Evolutionary conservation across 1,140 invertebrate genomes (phyloP).

Genomic region (Ctenoplectra terminalis): DNA sequence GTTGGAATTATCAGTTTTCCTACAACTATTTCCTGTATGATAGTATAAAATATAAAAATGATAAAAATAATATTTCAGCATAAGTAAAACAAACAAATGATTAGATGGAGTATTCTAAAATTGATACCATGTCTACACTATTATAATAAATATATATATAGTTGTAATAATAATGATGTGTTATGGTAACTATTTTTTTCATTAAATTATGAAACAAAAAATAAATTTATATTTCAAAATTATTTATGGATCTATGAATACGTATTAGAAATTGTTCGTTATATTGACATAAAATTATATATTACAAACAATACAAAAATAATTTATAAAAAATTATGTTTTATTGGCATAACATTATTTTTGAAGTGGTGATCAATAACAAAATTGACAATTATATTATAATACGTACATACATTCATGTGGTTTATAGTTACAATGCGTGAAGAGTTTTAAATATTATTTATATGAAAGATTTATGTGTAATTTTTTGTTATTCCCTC

Average conservation of each 20-base stretch:
- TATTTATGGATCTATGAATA: too few species aligned
- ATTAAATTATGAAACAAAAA: neutral
- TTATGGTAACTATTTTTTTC: neutral
- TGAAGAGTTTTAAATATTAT: conserved; percentile 9
- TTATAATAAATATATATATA: too few species aligned
- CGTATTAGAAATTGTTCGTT: neutral
- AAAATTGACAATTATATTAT: conserved; percentile 39
- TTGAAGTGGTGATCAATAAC: conserved; percentile 32
- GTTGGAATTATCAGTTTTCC: neutral
- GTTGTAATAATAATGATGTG: too few species aligned
- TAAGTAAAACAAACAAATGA: neutral
- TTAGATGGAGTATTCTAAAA: neutral
- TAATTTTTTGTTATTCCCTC: neutral
- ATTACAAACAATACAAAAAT: neutral
- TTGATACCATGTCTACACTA: too few species aligned
- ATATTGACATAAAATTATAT: too few species aligned
- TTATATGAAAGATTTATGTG: conserved; percentile 7
- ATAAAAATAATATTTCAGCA: conserved; percentile 25
- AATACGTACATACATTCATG: conserved; percentile 5
- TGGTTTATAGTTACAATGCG: conserved; percentile 9
- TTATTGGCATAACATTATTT: conserved; percentile 49
- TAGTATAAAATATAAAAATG: neutral
- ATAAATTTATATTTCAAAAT: too few species aligned
- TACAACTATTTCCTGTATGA: neutral
- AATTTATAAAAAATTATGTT: conserved; percentile 58